Conservation (phyloP, 2,797 vertebrate genomes). For the Lacerta bilineata region DNA sequence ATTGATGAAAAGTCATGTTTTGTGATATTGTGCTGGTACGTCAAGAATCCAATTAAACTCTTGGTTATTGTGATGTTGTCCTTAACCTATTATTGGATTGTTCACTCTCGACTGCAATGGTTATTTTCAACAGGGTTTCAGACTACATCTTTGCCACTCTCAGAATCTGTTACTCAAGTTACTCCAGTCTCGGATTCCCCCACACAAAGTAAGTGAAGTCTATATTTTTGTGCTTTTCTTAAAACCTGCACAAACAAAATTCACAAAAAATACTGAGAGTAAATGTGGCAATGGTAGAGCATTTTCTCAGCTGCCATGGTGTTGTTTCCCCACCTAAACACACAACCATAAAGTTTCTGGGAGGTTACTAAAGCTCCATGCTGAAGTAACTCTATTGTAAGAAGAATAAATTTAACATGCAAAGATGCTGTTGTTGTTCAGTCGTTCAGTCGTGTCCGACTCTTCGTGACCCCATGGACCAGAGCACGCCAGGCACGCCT, state of each 20-base stretch:
- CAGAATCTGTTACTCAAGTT: conserved; percentile 36
- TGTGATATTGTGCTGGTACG: not conserved
- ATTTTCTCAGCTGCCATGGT: not conserved
- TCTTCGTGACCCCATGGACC: no score
- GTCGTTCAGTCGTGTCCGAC: no score
- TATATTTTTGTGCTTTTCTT: not conserved
- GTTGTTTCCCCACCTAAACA: not conserved
- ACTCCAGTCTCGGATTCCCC: conserved; percentile 26
- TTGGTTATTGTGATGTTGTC: not conserved
- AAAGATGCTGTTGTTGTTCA: not conserved
- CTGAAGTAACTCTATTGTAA: not conserved
- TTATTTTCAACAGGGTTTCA: conserved; percentile 50
- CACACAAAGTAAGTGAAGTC: conserved; percentile 43
- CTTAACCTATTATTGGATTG: not conserved
- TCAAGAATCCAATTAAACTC: not conserved
- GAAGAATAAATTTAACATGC: not conserved
- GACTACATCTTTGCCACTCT: not conserved
- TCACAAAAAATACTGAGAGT: not conserved
- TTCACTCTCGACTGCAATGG: not conserved
- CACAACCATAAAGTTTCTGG: not conserved
- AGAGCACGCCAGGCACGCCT: no score
- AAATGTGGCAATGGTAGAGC: not conserved
- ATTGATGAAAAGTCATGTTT: not conserved
- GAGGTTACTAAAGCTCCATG: not conserved
- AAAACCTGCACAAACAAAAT: not conserved